Base-by-base conservation (phyloP, 2,888 invertebrate genomes). In the Muschampia plurimacula region DNA sequence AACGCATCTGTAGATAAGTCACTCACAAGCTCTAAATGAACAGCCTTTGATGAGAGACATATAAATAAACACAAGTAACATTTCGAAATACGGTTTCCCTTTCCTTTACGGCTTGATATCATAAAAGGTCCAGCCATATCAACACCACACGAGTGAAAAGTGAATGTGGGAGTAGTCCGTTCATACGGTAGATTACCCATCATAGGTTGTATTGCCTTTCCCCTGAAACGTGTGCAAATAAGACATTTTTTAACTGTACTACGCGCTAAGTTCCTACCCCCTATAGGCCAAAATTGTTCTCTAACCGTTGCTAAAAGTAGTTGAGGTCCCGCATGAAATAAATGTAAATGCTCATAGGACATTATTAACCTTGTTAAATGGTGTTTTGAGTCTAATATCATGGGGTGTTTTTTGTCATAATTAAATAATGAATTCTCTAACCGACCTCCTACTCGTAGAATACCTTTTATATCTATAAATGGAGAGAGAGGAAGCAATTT, bases 51-150 rank as follows among this genome's bases (percentile, higher is more conserved):
- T 22, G 22, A 22, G 22, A 22, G 22, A 22, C 22, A 22, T 22
- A 22, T 74, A 69, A 79, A 79, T 10, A 79, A 2, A 41, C 74
- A 76, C 0, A 75, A 28, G 39, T 76, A 76, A 39, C 46, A 67
- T 69, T 77, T 75, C 9, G 55, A 28, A 2, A 67, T 22, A 15
- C 32, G 65, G 60, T 15, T 13, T 15, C 76, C 76, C 41, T 75
- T 74, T 10, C 75, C 76, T 32, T 74, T 76, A 10, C 64, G 39
- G 32, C 73, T 63, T 3, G 60, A 28, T 10, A 76, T 69, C 8
- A 74, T 5, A 5, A 77, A 36, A 36, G 77, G 75, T 9, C 77
- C 74, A 7, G 74, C 74, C 22, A 73, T 74, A 28, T 77, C 75
- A 7, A 67, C 28, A 15, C 69, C 75, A 12, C 52, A 64, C 13